Evolutionary conservation across 2,113 vertebrate species (phyloP), one percentile per base, ranked within the genome.

Genomic region (Camelus bactrianus): DNA sequence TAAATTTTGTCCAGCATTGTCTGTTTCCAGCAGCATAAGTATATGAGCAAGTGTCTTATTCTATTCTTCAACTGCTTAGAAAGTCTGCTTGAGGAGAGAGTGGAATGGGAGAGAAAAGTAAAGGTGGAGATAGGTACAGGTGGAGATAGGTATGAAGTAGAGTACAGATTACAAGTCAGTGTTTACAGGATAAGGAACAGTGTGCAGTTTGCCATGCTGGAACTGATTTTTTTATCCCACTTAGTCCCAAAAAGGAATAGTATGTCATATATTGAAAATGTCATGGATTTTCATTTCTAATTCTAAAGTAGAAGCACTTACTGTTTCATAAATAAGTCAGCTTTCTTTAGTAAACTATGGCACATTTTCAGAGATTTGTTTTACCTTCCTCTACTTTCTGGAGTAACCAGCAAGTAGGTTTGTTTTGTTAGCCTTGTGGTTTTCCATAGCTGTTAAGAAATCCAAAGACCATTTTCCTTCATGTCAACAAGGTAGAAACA

Each of bases 311-410:
- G 20, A 94, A 95, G 81, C 89, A 60, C 46, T 32, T 50, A 28
- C 58, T 81, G 4, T 87, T 79, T 76, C 46, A 24, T 91, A 65
- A 81, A 48, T 95, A 75, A 82, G 26, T 95, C 15, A 88, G 13
- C 9, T 84, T 19, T 72, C 20, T 87, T 91, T 76, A 72, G 26
- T 67, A 50, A 76, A 62, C 73, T 73, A 8, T 52, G 8, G 46
- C 38, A 82, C n/a, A 65, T 92, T 97, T 93, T 81, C 72, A 92
- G 28, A 52, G 76, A 73, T 87, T 42, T 87, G 89, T 88, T 84
- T 95, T 65, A 69, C 48, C 26, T 85, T 81, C 52, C 19, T 87
- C 89, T 20, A 73, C 86, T 95, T 95, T 84, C 42, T 73, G 52
- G 54, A 93, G 38, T 93, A 58, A 88, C 7, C 80, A 92, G 2